Conservation (phyloP, 2,113 vertebrate genomes). For the Terrapene triunguis region DNA sequence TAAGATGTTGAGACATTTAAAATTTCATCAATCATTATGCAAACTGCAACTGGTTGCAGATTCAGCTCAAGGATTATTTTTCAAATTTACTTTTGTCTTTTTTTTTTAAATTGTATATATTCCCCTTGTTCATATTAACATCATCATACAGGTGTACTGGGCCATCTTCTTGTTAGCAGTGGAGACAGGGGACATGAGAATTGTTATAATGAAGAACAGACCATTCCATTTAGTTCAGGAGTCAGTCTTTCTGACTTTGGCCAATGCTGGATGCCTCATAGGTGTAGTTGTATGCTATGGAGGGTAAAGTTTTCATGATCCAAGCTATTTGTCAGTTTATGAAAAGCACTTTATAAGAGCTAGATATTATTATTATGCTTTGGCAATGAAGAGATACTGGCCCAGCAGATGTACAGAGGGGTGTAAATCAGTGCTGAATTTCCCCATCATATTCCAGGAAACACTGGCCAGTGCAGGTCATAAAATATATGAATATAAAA, state of each 20-base stretch:
- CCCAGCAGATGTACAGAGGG: background rate
- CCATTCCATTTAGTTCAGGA: constrained; percentile 52
- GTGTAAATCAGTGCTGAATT: background rate
- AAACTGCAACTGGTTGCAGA: constrained; percentile 7
- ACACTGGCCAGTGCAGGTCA: background rate
- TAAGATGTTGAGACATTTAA: background rate
- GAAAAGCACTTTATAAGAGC: constrained; percentile 1
- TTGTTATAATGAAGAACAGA: constrained; percentile 63
- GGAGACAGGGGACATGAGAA: constrained; percentile 33
- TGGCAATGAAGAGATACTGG: background rate
- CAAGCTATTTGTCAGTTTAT: constrained; percentile 1
- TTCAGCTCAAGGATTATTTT: background rate
- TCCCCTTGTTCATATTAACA: constrained; percentile 18
- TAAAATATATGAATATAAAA: background rate
- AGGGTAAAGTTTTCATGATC: background rate
- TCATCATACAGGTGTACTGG: constrained; percentile 37
- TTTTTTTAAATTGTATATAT: constrained; percentile 22
- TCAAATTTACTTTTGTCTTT: background rate
- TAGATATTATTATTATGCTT: constrained; percentile 12
- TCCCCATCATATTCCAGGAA: background rate
- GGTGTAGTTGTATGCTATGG: background rate
- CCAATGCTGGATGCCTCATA: background rate
- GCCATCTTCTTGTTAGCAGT: background rate
- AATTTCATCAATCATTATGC: background rate
- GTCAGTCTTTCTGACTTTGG: constrained; percentile 31